Evolutionary conservation across 2,797 vertebrate species (phyloP), one percentile per base, ranked within the genome.

Genomic region (Characodon lateralis): DNA sequence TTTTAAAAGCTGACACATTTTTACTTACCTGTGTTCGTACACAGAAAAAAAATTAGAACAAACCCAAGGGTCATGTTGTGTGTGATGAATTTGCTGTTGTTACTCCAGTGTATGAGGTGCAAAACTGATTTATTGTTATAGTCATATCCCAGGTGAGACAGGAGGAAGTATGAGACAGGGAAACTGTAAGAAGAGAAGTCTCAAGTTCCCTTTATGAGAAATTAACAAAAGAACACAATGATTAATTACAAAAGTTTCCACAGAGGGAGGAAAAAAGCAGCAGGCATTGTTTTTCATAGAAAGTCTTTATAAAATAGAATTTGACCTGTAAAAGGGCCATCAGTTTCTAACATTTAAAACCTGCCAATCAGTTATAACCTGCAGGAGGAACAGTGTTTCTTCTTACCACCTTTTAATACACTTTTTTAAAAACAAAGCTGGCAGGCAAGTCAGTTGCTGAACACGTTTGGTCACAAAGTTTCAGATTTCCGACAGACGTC

Each of bases 191-290:
- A 74, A 69, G 46, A 73, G 90, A 93, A 93, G 85, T 83, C 46
- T 76, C 10, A 80, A 79, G 82, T 93, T 93, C 92, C 89, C 59
- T 69, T 72, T 59, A 50, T n/a, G 7, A 76, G n/a, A 46, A 48
- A 75, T 53, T 10, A 48, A 76, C 10, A 50, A 20, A 72, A 26
- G 53, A 68, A 50, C 63, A 12, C 6, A 73, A 48, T 50, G 16
- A 51, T 43, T 50, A 35, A 55, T 43, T 63, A 43, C 3, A 61
- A 8, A 56, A 22, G 71, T 48, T 81, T 59, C 28, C 1, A 76
- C 1, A 43, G 2, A 50, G 31, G 16, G 7, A 24, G 39, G 10
- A 26, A 50, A 51, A 7, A 59, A 56, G 24, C 41, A 79, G 26
- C 10, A 18, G 4, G 1, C 18, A 65, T n/a, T 28, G 39, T 63